Evolutionary conservation across 1,140 invertebrate genomes (phyloP).

Genomic region (Hydropsyche tenuis): DNA sequence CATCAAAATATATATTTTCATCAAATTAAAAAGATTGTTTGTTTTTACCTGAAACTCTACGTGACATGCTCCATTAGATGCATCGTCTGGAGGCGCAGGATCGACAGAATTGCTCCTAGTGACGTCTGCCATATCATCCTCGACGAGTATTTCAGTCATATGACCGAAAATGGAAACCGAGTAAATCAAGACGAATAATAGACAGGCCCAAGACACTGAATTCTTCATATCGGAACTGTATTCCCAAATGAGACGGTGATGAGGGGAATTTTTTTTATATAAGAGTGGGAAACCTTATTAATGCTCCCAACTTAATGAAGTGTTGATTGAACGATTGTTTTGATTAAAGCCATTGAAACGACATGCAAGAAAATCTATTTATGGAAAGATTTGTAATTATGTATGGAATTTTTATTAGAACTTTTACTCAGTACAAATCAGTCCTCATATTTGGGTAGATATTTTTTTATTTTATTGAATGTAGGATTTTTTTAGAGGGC

Average conservation of each 20-base stretch:
- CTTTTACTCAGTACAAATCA: too few species aligned
- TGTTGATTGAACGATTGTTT: background rate
- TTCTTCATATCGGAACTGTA: background rate
- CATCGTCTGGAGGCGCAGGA: conserved; percentile 39
- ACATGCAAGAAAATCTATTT: too few species aligned
- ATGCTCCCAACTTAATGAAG: background rate
- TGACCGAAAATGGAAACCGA: conserved; percentile 20
- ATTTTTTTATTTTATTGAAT: too few species aligned
- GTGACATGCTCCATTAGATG: conserved; percentile 47
- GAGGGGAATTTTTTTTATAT: background rate
- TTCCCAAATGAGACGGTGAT: background rate
- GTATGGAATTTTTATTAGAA: too few species aligned
- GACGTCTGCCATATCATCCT: conserved; percentile 37
- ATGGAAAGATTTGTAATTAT: too few species aligned
- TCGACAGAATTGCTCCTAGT: conserved; percentile 44
- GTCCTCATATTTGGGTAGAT: too few species aligned
- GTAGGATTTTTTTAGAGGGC: too few species aligned
- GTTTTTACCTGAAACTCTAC: conserved; percentile 51
- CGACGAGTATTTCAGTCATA: conserved; percentile 49
- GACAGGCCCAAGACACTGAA: background rate
- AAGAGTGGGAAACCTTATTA: background rate
- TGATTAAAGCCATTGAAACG: too few species aligned
- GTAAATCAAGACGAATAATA: background rate
- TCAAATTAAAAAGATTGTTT: conserved; percentile 1
- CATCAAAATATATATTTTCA: conserved; percentile 12